These are phyloP conservation scores for Isaurus tuberculatus DNA, from an alignment of 92 coral and sea anemone genomes.

Conservation along the genomic window DNA sequence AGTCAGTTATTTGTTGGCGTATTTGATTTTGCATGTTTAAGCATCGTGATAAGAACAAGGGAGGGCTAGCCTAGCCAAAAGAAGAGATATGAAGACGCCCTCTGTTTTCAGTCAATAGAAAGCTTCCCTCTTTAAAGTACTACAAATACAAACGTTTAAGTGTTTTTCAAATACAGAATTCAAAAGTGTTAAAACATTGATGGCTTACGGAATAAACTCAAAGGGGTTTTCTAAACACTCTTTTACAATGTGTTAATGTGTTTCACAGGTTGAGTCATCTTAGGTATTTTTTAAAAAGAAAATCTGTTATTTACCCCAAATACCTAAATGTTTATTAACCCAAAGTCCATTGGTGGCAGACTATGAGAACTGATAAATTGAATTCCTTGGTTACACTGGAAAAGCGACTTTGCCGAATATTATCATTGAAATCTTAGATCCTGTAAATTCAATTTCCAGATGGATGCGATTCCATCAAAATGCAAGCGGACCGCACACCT, in stretches of 20 bases:
- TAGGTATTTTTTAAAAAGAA: neutral
- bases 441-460: conserved; percentile 46
- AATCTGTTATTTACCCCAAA: neutral
- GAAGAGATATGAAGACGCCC: conserved; percentile 7
- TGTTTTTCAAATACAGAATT: conserved; percentile 37
- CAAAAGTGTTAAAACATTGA: conserved; percentile 41
- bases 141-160: conserved; percentile 27
- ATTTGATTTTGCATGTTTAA: neutral
- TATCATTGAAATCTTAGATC: conserved; percentile 52
- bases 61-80: neutral
- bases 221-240: conserved; percentile 47
- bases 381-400: conserved; percentile 35
- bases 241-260: conserved; percentile 32
- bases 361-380: conserved; percentile 35
- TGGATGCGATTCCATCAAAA: conserved; percentile 32
- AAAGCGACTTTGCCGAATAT: conserved; percentile 46
- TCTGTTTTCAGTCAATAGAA: conserved; percentile 26
- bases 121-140: conserved; percentile 9
- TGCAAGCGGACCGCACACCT: conserved; percentile 48
- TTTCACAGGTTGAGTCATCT: conserved; percentile 10
- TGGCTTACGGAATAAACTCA: conserved; percentile 25
- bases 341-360: neutral
- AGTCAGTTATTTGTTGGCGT: neutral
- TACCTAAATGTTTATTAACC: conserved; percentile 16
- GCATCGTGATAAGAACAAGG: conserved; percentile 18